A percentile compares a stretch with the other conserved stretches of the same genome.
phyloP scores from a whole-genome alignment of 1,140 invertebrate species.

The Papilio dardanus region DNA sequence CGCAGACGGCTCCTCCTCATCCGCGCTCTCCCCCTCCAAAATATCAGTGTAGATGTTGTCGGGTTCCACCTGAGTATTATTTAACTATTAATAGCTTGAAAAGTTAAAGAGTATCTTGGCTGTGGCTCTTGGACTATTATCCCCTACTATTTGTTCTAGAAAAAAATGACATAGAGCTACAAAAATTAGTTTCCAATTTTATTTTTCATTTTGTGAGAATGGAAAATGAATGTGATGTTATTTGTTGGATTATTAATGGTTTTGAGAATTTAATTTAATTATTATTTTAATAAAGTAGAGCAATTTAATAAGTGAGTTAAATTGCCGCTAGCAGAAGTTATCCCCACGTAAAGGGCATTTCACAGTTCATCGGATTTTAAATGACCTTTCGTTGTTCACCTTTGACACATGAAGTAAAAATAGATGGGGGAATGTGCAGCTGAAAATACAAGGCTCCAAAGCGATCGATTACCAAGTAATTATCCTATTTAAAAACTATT shows the following conservation, averaged over 20 bases:
- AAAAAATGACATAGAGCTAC: too few species aligned
- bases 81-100: background rate
- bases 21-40: slow-evolving; percentile 68
- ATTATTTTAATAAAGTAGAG: background rate
- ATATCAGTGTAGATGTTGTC: slow-evolving; percentile 71
- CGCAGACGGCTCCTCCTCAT: slow-evolving; percentile 62
- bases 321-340: slow-evolving; percentile 6
- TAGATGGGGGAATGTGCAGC: background rate
- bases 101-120: background rate
- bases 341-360: slow-evolving; percentile 24
- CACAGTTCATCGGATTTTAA: slow-evolving; percentile 28
- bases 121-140: background rate
- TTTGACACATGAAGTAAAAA: slow-evolving; percentile 27
- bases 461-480: background rate
- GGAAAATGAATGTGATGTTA: too few species aligned
- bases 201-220: background rate
- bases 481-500: background rate
- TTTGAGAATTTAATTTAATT: too few species aligned
- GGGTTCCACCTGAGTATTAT: slow-evolving; percentile 57
- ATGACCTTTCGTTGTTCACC: slow-evolving; percentile 35
- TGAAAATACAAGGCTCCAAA: background rate
- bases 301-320: background rate
- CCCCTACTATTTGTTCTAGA: background rate
- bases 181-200: too few species aligned
- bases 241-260: too few species aligned